These are phyloP conservation scores for Lagorchestes hirsutus DNA, from an alignment of 2,797 vertebrate genomes.

Conservation along the genomic window DNA sequence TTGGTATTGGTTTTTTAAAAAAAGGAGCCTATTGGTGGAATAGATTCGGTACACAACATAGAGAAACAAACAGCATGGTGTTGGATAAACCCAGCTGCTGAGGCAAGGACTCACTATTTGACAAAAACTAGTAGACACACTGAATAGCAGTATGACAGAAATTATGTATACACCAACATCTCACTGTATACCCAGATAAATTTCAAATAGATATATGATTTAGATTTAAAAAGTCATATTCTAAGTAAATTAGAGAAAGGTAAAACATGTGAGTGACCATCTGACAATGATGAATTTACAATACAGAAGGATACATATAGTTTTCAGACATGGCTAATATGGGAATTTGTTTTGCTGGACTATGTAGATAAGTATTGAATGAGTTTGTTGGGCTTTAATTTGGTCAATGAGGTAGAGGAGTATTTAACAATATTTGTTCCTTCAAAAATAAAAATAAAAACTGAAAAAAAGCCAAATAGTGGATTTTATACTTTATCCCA, in stretches of 20 bases:
- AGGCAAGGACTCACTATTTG: neutral
- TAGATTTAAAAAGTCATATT: neutral
- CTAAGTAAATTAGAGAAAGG: neutral
- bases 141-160: neutral
- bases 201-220: neutral
- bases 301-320: no score
- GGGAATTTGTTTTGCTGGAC: neutral
- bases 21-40: neutral
- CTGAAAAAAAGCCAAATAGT: no score
- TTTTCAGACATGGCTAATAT: no score
- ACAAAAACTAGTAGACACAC: neutral
- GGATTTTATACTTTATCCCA: no score
- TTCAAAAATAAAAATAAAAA: no score
- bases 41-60: neutral
- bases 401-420: no score
- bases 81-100: neutral
- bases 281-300: no score
- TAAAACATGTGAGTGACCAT: no score
- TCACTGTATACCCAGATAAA: neutral
- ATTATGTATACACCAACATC: neutral
- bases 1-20: neutral
- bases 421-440: no score
- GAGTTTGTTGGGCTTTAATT: neutral
- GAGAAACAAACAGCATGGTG: neutral
- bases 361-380: neutral